phyloP scores from a whole-genome alignment of 2,797 vertebrate species.

The Gadopsis bispinosus region DNA sequence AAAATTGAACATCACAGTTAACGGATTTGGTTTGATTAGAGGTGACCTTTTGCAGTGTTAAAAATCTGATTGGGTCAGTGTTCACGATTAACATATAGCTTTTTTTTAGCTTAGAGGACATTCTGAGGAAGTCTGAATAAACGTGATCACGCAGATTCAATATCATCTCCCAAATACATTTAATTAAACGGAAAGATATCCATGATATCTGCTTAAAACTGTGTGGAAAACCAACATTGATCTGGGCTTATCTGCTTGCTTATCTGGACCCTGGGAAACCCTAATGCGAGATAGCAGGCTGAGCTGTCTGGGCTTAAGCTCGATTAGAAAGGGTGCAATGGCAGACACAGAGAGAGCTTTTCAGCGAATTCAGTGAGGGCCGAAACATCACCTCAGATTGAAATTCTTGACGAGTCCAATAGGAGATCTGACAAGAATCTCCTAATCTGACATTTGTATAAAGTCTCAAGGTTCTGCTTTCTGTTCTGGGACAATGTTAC shows the following conservation, averaged over 20 bases:
- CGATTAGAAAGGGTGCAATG: constrained; percentile 36
- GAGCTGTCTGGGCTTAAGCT: constrained; percentile 65
- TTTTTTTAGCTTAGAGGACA: constrained; percentile 7
- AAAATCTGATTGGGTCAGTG: constrained; percentile 11
- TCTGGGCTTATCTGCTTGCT: constrained; percentile 69
- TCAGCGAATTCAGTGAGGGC: constrained; percentile 42
- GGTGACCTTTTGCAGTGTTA: constrained; percentile 12
- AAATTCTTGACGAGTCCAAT: constrained; percentile 40
- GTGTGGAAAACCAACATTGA: constrained; percentile 63
- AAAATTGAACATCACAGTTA: constrained; percentile 8
- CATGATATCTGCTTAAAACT: constrained; percentile 61
- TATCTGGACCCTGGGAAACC: constrained; percentile 70
- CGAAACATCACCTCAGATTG: constrained; percentile 45
- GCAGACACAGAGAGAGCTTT: constrained; percentile 41
- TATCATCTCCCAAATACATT: constrained; percentile 50
- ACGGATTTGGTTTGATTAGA: constrained; percentile 8
- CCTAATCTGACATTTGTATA: constrained; percentile 63
- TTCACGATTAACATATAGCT: constrained; percentile 12
- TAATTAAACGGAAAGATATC: constrained; percentile 61
- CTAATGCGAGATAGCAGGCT: constrained; percentile 60
- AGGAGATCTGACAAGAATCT: constrained; percentile 58
- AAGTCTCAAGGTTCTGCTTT: constrained; percentile 47
- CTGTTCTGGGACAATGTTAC: constrained; percentile 17
- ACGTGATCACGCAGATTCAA: constrained; percentile 44
- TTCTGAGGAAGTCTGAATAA: constrained; percentile 40